Evolutionary conservation across 2,113 vertebrate species (phyloP), one percentile per base, ranked within the genome.

Genomic region (Epinephelus cyanopodus): DNA sequence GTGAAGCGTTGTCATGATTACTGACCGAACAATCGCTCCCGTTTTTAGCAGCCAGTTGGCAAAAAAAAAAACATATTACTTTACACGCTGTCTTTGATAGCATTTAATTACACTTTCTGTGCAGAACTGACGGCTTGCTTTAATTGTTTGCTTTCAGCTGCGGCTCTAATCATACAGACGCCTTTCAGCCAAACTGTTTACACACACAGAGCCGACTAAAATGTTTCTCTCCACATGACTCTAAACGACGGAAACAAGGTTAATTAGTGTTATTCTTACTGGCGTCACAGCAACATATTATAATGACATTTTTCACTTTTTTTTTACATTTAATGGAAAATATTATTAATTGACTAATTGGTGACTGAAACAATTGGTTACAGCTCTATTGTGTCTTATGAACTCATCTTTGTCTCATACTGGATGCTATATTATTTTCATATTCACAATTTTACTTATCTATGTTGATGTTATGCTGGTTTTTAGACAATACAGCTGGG

Each of bases 1-100:
- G 56, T 27, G 19, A 13, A 48, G 17, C 78, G 92, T 93, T 92
- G 92, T 86, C 94, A 96, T 95, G 89, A 94, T 92, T 88, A 97
- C 92, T 92, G 89, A 84, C 80, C 61, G 18, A 50, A 60, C 39
- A 74, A 62, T 83, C 47, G n/a, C 13, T 60, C 61, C 15, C 14
- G 23, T 47, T 87, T 74, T 61, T 61, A n/a, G 17, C 68, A 66
- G 45, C 45, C 19, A 47, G 39, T 8, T 23, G 18, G 6, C 33
- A 66, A 48, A 33, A 15, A 48, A 13, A 17, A 15, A 54, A 61
- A 57, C 58, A 37, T n/a, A 76, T 79, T 29, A 52, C 6, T 64
- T 68, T 54, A 60, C 45, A 62, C 1, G 70, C 23, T 0, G 4
- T 17, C 54, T 80, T 69, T 65, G 56, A 79, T 19, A 29, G 60